Conservation (phyloP, 2,797 vertebrate genomes). For the Macropus fuliginosus region DNA sequence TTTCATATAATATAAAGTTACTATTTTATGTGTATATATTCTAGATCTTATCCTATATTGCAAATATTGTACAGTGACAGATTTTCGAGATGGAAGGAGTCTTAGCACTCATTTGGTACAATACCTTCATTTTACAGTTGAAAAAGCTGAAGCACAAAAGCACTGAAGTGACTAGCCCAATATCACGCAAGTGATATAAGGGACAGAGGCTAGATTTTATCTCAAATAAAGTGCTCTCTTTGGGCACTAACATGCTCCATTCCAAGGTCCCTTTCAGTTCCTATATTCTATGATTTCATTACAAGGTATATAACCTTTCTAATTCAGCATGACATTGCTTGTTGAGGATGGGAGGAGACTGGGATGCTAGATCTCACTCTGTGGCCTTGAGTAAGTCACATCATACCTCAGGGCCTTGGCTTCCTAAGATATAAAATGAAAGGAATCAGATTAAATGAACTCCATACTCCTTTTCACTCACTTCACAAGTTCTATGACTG, state of each 20-base stretch:
- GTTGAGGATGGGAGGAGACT: too few species aligned
- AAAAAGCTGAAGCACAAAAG: neutral
- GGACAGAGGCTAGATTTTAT: neutral
- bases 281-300: neutral
- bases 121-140: too few species aligned
- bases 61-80: neutral
- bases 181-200: neutral
- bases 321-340: neutral
- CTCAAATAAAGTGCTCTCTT: neutral
- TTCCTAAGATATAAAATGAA: neutral
- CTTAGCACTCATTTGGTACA: neutral
- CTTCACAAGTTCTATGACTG: neutral
- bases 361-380: neutral
- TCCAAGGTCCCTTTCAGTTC: neutral
- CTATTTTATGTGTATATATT: neutral
- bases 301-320: neutral
- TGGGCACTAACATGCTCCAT: neutral
- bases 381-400: neutral
- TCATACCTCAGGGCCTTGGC: neutral
- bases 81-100: neutral
- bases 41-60: neutral
- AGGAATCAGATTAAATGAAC: neutral
- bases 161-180: neutral
- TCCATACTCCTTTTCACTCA: neutral
- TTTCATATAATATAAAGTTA: neutral